phyloP scores from a whole-genome alignment of 2,797 vertebrate species.

The Pipistrellus kuhlii region DNA sequence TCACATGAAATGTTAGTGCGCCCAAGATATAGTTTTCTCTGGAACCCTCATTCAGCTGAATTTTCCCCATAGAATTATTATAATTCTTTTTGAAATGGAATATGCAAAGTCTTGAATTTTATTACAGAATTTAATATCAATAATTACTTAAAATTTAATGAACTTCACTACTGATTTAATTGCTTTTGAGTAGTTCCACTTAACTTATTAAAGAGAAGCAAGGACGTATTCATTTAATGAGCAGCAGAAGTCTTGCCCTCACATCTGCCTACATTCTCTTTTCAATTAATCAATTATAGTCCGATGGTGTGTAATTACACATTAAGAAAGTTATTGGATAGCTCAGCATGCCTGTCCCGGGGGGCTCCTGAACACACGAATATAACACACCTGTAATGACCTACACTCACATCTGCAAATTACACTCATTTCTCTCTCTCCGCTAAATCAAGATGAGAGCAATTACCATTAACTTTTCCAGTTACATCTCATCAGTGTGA shows the following conservation, averaged over 20 bases:
- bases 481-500: conserved; percentile 85
- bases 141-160: conserved; percentile 91
- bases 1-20: not conserved
- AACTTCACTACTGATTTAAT: conserved; percentile 89
- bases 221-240: conserved; percentile 89
- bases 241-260: conserved; percentile 87
- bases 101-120: conserved; percentile 84
- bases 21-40: conserved; percentile 23
- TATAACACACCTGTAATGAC: conserved; percentile 90
- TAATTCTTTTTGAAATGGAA: conserved; percentile 81
- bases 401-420: conserved; percentile 87
- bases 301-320: conserved; percentile 90
- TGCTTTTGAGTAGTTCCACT: conserved; percentile 89
- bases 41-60: conserved; percentile 61
- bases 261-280: conserved; percentile 90
- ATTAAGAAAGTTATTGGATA: conserved; percentile 90
- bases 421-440: conserved; percentile 84
- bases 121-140: conserved; percentile 87
- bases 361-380: conserved; percentile 88
- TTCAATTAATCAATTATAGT: conserved; percentile 92
- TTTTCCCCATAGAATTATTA: conserved; percentile 63
- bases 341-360: conserved; percentile 86
- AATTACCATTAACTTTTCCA: conserved; percentile 88
- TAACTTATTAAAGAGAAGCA: conserved; percentile 90
- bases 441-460: conserved; percentile 88